Base-by-base conservation (phyloP, 1,140 invertebrate genomes). In the Drosophila baimaii region DNA sequence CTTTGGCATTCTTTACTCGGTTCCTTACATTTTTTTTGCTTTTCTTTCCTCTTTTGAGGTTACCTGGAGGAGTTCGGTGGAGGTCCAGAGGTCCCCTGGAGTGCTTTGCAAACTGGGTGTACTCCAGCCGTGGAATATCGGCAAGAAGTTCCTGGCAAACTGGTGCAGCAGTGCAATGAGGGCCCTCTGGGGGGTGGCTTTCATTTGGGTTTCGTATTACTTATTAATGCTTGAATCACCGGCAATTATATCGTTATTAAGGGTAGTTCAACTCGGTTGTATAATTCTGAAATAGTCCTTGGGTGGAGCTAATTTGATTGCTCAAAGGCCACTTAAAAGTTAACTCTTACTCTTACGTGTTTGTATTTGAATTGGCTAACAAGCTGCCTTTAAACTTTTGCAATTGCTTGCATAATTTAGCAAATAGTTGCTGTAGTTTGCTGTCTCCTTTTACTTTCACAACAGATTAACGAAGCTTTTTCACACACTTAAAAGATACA, bases 131-230 rank as follows among this genome's bases (percentile, higher is more conserved):
- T 21, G 57, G 37, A 62, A 71, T 58, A 41, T 44, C 44, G 23
- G 25, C n/a, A n/a, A 35, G 31, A 51, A 49, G 49, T 61, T 37
- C 19, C 19, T 19, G 17, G 52, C 9, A n/a, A 81, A 78, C 73
- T 78, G 61, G 82, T 81, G 70, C 79, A 86, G 71, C 70, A 86
- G 82, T 86, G 79, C 81, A 85, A 81, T 58, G 17, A 47, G 47
- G 5, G 17, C 6, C 47, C 5, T 7, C n/a, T 13, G 5, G 9
- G 23, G 29, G 41, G 46, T 23, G 54, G 15, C 55, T 25, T 47
- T 43, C 27, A 41, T 59, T 47, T n/a, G 9, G 43, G 37, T 21
- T 68, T 39, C 25, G 62, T 65, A 63, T 66, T 57, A 64, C 37
- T 81, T 81, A 79, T 85, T 81, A 85, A 81, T 79, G 74, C 56